Conservation (phyloP, 2,888 invertebrate species). For the Athalia circularis region DNA sequence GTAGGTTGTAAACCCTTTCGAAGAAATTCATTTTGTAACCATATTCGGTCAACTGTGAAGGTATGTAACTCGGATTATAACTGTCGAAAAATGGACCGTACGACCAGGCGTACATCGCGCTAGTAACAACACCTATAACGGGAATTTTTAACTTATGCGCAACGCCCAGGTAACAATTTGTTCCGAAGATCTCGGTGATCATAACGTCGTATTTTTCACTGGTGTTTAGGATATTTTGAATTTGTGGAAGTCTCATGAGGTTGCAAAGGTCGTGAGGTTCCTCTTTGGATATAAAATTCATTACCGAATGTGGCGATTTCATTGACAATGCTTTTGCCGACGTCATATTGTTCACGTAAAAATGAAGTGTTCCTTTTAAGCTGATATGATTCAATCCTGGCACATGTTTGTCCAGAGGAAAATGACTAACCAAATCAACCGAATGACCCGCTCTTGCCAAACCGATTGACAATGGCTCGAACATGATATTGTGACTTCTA, state of each 20-base stretch:
- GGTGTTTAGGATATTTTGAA: not conserved
- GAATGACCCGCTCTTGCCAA: constrained; percentile 12
- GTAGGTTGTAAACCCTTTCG: not conserved
- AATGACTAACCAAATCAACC: constrained; percentile 31
- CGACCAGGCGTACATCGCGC: constrained; percentile 1
- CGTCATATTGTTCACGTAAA: constrained; percentile 25
- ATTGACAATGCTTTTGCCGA: not conserved
- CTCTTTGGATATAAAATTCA: not conserved
- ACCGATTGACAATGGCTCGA: constrained; percentile 8
- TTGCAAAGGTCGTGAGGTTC: constrained; percentile 12
- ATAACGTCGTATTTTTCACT: constrained; percentile 1
- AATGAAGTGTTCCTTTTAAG: constrained; percentile 2
- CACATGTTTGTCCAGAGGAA: not conserved
- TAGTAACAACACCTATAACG: not conserved
- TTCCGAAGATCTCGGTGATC: constrained; percentile 12
- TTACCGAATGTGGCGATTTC: not conserved
- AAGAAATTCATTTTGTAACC: not conserved
- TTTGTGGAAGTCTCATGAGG: constrained; percentile 17
- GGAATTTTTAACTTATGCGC: not conserved
- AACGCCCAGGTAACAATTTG: constrained; percentile 14
- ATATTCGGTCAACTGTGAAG: not conserved
- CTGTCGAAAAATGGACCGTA: not conserved
- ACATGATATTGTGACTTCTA: constrained; percentile 23
- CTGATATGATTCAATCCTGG: constrained; percentile 25
- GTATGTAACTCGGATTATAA: constrained; percentile 14